Base-by-base conservation (phyloP, 2,113 vertebrate genomes). In the Podiceps cristatus region DNA sequence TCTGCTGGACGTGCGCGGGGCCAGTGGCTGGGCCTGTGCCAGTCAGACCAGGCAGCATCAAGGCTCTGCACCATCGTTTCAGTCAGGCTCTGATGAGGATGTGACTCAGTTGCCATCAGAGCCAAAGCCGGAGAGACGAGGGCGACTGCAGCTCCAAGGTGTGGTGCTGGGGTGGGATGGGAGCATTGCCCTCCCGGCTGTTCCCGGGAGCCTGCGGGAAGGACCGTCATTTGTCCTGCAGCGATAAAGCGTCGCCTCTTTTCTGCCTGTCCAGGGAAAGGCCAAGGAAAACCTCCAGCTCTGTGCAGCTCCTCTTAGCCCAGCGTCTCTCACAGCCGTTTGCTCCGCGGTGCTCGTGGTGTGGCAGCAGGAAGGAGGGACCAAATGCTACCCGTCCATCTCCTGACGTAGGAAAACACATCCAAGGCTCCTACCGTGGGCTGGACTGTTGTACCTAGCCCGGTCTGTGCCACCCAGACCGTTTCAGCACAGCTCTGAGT, bases 311-410 rank as follows among this genome's bases (percentile, higher is more conserved):
- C 20, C 50, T 52, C 67, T 55, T 10, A 5, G 20, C 63, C 58
- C 1, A 0, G 4, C 16, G 3, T 11, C 22, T 64, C 58, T 60
- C 5, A 2, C 44, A 59, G 62, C 56, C 3, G 0, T 31, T n/a
- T 31, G 47, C 24, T 67, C 60, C n/a, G 60, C 25, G 33, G 50
- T 1, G 1, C 49, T 56, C 11, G 68, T 0, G 1, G 37, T 5
- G 44, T 25, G 56, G 69, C 49, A 62, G 53, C 42, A 18, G 15
- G 22, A 8, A 44, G 58, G 45, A 64, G 50, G 35, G 33, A 37
- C 15, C 19, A 5, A 49, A 37, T 1, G 0, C 24, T 59, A 13
- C 33, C 44, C 9, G 10, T 35, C 35, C n/a, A 2, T 25, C 29
- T 75, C 49, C 40, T 40, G 59, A 18, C 20, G 10, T 2, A 33